phyloP scores from a whole-genome alignment of 2,888 invertebrate genomes.

The Rotaria magnacalcarata region DNA sequence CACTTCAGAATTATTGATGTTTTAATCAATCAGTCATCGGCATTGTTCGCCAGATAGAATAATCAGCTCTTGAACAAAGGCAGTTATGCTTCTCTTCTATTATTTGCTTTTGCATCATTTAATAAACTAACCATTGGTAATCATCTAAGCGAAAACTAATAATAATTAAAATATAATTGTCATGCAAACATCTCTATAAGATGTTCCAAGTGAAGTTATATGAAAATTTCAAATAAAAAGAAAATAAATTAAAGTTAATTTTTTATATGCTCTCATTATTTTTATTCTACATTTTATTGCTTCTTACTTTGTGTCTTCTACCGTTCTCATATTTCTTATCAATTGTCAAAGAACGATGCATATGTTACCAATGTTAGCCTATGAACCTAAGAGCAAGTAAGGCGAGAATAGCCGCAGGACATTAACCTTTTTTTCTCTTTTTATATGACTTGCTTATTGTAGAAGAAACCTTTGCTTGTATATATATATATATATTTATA shows the following conservation, averaged over 20 bases:
- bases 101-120: too few relatives aligned
- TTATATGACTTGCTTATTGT: neutral
- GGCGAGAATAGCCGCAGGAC: neutral
- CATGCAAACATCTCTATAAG: neutral
- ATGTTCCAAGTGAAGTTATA: neutral
- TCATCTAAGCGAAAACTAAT: too few relatives aligned
- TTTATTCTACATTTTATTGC: neutral
- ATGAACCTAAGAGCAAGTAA: neutral
- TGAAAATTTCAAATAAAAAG: neutral
- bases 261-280: neutral
- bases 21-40: slow-evolving; percentile 5
- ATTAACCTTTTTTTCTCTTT: neutral
- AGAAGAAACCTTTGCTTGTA: neutral
- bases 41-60: neutral
- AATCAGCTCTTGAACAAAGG: neutral
- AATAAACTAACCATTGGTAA: too few relatives aligned
- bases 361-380: neutral
- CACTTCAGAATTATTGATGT: neutral
- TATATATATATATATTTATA: neutral
- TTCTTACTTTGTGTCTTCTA: neutral
- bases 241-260: neutral
- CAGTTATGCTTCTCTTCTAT: neutral
- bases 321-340: neutral
- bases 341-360: slow-evolving; percentile 15
- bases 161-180: neutral